Percentiles rank a stretch among this genome's conserved stretches.
Conservation (phyloP, 2,113 vertebrate species). For the Notothenia coriiceps region DNA sequence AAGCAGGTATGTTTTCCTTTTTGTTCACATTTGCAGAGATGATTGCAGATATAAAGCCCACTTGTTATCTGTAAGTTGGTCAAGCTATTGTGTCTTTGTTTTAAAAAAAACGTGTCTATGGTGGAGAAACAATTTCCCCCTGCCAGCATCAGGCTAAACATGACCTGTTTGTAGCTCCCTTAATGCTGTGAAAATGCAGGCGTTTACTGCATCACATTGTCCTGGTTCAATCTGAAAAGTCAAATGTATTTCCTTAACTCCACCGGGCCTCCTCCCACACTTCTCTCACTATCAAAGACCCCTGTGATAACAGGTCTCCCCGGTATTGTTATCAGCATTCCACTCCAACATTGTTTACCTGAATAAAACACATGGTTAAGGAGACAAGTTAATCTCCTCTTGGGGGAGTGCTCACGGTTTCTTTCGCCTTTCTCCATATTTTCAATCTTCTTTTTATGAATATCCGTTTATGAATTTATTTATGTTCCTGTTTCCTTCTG, state of each 20-base stretch:
- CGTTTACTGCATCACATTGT: slow-evolving; percentile 33
- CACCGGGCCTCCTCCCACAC: slow-evolving; percentile 48
- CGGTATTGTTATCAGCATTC: slow-evolving; percentile 61
- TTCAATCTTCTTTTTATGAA: slow-evolving; percentile 48
- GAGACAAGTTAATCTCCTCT: slow-evolving; percentile 57
- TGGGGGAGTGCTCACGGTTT: slow-evolving; percentile 40
- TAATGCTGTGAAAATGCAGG: slow-evolving; percentile 23
- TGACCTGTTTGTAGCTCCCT: slow-evolving; percentile 27
- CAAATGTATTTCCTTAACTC: slow-evolving; percentile 55
- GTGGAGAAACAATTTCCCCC: not conserved
- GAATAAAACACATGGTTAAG: slow-evolving; percentile 61
- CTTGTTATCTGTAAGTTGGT: not conserved
- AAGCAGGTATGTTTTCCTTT: not conserved
- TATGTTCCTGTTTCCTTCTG: slow-evolving; percentile 31
- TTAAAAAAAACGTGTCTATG: not conserved
- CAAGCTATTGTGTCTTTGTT: not conserved
- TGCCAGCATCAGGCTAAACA: slow-evolving; percentile 22
- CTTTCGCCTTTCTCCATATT: slow-evolving; percentile 44
- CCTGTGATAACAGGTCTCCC: slow-evolving; percentile 65
- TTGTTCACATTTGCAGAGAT: not conserved
- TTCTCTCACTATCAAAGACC: slow-evolving; percentile 65
- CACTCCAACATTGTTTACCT: slow-evolving; percentile 65
- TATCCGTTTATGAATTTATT: slow-evolving; percentile 40
- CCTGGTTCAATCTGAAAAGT: slow-evolving; percentile 50
- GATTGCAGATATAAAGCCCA: not conserved